Evolutionary conservation across 2,888 invertebrate genomes (phyloP).

Genomic region (Troides helena): DNA sequence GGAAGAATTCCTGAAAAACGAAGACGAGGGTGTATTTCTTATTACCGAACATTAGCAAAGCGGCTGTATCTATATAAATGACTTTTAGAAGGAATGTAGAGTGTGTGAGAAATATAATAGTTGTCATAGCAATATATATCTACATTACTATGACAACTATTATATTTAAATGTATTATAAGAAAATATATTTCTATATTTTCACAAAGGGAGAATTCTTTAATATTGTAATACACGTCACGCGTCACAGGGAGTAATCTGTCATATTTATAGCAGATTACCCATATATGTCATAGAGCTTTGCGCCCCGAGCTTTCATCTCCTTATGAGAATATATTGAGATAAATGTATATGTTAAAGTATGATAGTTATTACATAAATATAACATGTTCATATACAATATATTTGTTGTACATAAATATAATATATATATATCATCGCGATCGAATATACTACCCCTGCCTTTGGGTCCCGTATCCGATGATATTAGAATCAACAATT

Average conservation of each 20-base stretch:
- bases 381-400: neutral
- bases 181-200: neutral
- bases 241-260: conserved; percentile 15
- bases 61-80: too few species aligned
- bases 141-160: neutral
- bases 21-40: too few species aligned
- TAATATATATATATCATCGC: too few species aligned
- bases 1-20: too few species aligned
- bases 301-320: conserved; percentile 11
- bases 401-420: too few species aligned
- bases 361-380: neutral
- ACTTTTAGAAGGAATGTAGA: too few species aligned
- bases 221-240: conserved; percentile 4
- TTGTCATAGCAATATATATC: too few species aligned
- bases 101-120: too few species aligned
- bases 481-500: too few species aligned
- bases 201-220: conserved; percentile 2
- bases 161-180: neutral
- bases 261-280: conserved; percentile 23
- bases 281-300: conserved; percentile 20
- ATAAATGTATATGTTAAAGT: neutral
- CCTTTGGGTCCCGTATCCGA: too few species aligned
- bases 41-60: too few species aligned
- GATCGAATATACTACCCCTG: too few species aligned
- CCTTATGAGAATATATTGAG: conserved; percentile 5